Conservation (phyloP, 2,888 invertebrate genomes). For the Actias luna region DNA sequence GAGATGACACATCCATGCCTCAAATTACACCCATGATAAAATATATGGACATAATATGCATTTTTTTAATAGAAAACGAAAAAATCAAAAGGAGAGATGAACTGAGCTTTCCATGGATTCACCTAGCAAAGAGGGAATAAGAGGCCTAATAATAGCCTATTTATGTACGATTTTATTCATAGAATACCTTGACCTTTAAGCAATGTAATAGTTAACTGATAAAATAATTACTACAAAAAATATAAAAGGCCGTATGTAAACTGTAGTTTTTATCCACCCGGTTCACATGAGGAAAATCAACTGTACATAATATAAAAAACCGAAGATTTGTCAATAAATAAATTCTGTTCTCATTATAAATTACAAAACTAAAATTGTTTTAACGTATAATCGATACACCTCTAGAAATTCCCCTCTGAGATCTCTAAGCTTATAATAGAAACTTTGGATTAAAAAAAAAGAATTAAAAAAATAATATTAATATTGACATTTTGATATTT, state of each 20-base stretch:
- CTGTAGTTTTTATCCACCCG: constrained; percentile 11
- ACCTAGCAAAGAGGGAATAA: no score
- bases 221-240: background rate
- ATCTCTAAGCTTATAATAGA: constrained; percentile 76
- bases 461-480: constrained; percentile 44
- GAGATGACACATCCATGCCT: no score
- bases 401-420: constrained; percentile 74
- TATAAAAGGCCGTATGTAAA: background rate
- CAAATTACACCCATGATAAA: no score
- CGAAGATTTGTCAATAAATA: constrained; percentile 71
- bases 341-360: constrained; percentile 64
- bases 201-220: background rate
- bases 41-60: background rate
- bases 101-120: no score
- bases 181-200: background rate
- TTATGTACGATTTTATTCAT: no score
- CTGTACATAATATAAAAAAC: constrained; percentile 58
- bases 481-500: constrained; percentile 8
- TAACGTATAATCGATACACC: constrained; percentile 44
- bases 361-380: constrained; percentile 65
- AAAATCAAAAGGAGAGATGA: no score
- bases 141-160: no score
- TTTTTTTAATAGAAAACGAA: background rate
- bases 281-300: constrained; percentile 46
- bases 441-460: constrained; percentile 78